Percentiles rank a stretch among this genome's conserved stretches.
These are phyloP conservation scores for Dilophus febrilis DNA, from an alignment of 2,888 invertebrate genomes.

Conservation along the genomic window DNA sequence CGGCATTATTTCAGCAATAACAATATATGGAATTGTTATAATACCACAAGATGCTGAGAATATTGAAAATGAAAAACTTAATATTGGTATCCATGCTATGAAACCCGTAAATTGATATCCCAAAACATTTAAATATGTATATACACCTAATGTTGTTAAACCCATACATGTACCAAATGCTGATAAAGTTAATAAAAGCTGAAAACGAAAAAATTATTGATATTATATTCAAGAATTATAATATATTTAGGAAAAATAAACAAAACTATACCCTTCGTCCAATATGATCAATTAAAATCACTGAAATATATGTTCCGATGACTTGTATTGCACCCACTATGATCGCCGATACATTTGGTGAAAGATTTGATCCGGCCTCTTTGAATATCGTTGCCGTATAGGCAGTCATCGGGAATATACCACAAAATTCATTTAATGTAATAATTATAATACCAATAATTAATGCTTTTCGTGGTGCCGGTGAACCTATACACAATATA, in stretches of 20 bases:
- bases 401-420: conserved; percentile 20
- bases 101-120: conserved; percentile 13
- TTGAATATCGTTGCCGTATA: conserved; percentile 18
- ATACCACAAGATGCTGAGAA: conserved; percentile 1
- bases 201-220: neutral
- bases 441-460: conserved; percentile 16
- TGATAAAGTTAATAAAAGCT: conserved; percentile 19
- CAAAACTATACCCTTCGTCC: conserved; percentile 17
- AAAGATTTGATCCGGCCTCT: conserved; percentile 10
- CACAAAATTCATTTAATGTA: conserved; percentile 20
- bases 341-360: conserved; percentile 15
- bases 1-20: conserved; percentile 2
- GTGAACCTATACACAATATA: conserved; percentile 14
- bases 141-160: conserved; percentile 18
- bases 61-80: neutral
- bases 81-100: neutral
- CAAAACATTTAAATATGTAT: conserved; percentile 16
- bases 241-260: too few relatives aligned
- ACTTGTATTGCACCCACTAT: conserved; percentile 18
- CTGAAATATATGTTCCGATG: conserved; percentile 16
- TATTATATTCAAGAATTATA: neutral
- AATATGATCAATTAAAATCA: conserved; percentile 14
- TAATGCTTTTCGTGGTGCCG: conserved; percentile 14
- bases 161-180: conserved; percentile 22
- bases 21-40: neutral